Conservation (phyloP, 2,888 invertebrate species). For the Chymomyza amoena region DNA sequence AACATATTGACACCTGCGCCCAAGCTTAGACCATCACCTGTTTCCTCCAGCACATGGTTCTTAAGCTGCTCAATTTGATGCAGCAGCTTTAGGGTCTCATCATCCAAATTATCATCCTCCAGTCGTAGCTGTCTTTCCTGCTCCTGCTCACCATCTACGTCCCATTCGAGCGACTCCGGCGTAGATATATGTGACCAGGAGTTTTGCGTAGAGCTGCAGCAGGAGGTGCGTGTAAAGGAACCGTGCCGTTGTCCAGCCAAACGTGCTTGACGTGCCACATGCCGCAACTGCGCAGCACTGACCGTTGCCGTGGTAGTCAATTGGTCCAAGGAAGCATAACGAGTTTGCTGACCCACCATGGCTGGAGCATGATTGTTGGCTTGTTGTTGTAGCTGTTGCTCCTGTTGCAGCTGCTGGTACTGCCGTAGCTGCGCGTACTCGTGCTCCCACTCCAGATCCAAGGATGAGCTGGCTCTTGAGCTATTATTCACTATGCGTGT, state of each 20-base stretch:
- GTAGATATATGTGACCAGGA: conserved; percentile 83
- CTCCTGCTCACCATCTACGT: conserved; percentile 80
- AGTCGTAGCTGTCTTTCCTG: conserved; percentile 75
- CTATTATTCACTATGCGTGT: conserved; percentile 65
- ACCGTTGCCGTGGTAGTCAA: conserved; percentile 49
- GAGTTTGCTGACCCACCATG: conserved; percentile 27
- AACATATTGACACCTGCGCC: conserved; percentile 29
- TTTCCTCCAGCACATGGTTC: conserved; percentile 83
- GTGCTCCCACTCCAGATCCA: conserved; percentile 87
- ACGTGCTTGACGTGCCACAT: conserved; percentile 36
- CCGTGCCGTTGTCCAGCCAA: conserved; percentile 53
- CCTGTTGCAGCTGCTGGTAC: conserved; percentile 48
- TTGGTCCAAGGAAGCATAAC: conserved; percentile 62
- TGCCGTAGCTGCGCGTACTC: conserved; percentile 78
- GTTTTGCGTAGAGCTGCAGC: conserved; percentile 78
- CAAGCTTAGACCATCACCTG: conserved; percentile 79
- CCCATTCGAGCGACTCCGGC: conserved; percentile 86
- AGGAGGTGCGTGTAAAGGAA: conserved; percentile 76
- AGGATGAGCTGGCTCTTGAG: conserved; percentile 83
- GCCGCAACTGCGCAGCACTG: conserved; percentile 37
- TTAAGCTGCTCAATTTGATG: conserved; percentile 85
- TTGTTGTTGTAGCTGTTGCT: conserved; percentile 34
- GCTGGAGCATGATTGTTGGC: conserved; percentile 29
- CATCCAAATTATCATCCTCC: conserved; percentile 81
- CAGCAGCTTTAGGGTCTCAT: conserved; percentile 83